Evolutionary conservation across 2,888 invertebrate species (phyloP).

Genomic region (Hyposoter didymator): DNA sequence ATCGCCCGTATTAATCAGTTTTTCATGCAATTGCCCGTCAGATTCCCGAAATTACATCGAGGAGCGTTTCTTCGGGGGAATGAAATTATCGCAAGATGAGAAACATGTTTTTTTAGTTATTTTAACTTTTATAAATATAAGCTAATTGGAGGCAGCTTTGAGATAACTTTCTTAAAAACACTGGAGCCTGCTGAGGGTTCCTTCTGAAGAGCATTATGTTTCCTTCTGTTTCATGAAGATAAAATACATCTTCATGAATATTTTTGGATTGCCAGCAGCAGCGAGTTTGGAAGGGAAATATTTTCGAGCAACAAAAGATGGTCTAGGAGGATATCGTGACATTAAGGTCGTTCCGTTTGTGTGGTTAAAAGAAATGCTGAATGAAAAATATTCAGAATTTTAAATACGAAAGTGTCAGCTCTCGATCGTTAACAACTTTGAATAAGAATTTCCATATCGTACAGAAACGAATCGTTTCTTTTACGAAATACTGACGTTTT

Average conservation of each 20-base stretch:
- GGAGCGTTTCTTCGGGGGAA: no score
- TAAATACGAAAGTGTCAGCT: not conserved
- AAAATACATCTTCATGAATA: constrained; percentile 13
- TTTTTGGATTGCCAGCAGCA: not conserved
- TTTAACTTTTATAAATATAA: not conserved
- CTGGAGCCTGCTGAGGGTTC: not conserved
- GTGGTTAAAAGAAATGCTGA: not conserved
- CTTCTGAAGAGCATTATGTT: constrained; percentile 29
- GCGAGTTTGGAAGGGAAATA: constrained; percentile 2
- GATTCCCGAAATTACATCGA: no score
- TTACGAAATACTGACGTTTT: not conserved
- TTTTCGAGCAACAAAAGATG: not conserved
- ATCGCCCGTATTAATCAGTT: no score
- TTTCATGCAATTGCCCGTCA: no score
- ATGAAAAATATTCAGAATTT: not conserved
- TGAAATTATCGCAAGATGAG: no score
- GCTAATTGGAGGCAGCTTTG: not conserved
- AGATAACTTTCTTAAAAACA: constrained; percentile 8
- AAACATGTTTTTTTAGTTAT: not conserved
- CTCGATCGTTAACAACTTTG: not conserved
- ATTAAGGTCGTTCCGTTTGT: not conserved
- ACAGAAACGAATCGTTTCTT: not conserved
- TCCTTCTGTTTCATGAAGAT: constrained; percentile 16
- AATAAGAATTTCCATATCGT: not conserved
- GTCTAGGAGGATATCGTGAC: not conserved